Evolutionary conservation across 2,113 vertebrate species (phyloP).

Genomic region (Pterocles burchelli): DNA sequence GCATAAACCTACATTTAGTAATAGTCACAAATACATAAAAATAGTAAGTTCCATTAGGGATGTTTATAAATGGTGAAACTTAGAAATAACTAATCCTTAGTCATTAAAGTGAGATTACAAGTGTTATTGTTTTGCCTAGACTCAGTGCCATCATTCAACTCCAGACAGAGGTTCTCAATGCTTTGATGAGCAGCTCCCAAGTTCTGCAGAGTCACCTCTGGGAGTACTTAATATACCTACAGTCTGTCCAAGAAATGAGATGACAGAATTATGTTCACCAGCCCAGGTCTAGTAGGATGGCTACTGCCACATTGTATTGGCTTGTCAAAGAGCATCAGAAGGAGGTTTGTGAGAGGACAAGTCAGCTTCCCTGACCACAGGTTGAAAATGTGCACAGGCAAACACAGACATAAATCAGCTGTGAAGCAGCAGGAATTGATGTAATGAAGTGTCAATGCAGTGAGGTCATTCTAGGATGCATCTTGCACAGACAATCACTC

Average conservation of each 20-base stretch:
- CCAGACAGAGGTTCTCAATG: neutral
- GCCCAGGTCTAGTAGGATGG: neutral
- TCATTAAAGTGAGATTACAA: neutral
- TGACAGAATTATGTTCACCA: neutral
- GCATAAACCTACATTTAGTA: neutral
- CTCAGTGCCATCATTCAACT: neutral
- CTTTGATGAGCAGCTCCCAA: neutral
- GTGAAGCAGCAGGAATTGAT: neutral
- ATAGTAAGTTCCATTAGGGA: neutral
- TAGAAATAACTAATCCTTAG: neutral
- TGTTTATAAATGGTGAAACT: neutral
- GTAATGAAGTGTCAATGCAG: neutral
- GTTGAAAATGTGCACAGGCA: neutral
- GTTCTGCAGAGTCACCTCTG: neutral
- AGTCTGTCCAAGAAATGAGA: neutral
- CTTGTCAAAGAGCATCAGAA: neutral
- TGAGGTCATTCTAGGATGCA: neutral
- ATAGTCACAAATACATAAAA: neutral
- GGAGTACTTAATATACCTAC: neutral
- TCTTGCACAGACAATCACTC: neutral
- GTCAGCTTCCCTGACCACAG: neutral
- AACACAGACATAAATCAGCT: neutral
- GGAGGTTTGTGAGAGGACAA: neutral
- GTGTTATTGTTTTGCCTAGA: neutral
- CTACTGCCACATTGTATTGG: accelerated